These are phyloP conservation scores for Cuculus canorus DNA, from an alignment of 2,797 vertebrate species.

Conservation along the genomic window DNA sequence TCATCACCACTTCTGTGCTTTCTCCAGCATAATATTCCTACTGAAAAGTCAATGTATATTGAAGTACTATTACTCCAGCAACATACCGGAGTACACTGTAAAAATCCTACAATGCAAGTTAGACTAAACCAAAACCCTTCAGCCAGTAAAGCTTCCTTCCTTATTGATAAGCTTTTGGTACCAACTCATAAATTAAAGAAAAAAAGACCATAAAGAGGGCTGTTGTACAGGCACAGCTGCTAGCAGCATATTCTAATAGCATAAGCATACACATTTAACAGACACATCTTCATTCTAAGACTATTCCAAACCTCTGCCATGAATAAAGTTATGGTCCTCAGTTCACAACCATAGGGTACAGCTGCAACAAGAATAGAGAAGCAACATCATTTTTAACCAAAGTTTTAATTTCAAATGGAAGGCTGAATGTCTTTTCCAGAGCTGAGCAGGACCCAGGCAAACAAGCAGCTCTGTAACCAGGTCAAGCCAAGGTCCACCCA, in stretches of 20 bases:
- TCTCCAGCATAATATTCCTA: not conserved
- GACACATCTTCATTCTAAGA: not conserved
- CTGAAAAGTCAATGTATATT: not conserved
- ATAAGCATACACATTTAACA: not conserved
- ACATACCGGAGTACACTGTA: not conserved
- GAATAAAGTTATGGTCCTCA: not conserved
- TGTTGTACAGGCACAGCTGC: not conserved
- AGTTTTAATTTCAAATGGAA: not conserved
- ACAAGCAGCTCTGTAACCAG: fast-evolving
- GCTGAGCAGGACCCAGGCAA: not conserved
- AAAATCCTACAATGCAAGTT: not conserved
- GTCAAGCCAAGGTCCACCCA: not conserved
- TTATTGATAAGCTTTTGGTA: not conserved
- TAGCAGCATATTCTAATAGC: not conserved
- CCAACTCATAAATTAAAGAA: not conserved
- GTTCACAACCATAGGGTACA: not conserved
- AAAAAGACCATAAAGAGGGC: not conserved
- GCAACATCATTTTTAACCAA: not conserved
- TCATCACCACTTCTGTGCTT: not conserved
- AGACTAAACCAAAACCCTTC: not conserved
- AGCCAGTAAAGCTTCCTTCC: not conserved
- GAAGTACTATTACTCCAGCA: not conserved
- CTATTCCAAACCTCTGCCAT: not conserved
- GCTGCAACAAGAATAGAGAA: not conserved
- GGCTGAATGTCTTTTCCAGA: not conserved